Evolutionary conservation across 2,888 invertebrate genomes (phyloP).

Genomic region (Tenthredo mesomela): DNA sequence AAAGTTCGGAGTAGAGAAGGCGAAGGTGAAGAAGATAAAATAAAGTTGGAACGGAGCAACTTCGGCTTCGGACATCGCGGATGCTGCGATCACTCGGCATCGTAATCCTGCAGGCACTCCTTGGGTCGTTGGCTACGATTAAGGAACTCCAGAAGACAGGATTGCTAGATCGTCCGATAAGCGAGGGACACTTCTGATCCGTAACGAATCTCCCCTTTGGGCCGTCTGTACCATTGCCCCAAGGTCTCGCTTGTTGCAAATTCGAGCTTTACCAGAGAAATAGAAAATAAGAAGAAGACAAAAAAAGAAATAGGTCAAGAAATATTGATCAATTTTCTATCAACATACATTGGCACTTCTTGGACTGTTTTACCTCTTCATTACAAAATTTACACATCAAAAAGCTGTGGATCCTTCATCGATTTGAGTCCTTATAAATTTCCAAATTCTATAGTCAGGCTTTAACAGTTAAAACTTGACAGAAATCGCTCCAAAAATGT

Average conservation of each 20-base stretch:
- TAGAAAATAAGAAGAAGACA: not conserved
- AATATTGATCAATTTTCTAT: not conserved
- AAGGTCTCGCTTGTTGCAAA: not conserved
- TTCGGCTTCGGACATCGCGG: slow-evolving; percentile 35
- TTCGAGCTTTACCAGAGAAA: not conserved
- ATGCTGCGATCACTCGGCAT: slow-evolving; percentile 41
- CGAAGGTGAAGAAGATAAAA: slow-evolving; percentile 46
- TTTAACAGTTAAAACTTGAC: not conserved
- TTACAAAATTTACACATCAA: not conserved
- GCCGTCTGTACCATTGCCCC: not conserved
- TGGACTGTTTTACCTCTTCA: not conserved
- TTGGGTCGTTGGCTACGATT: slow-evolving; percentile 44
- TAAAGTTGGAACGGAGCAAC: slow-evolving; percentile 41
- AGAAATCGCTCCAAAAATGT: not conserved
- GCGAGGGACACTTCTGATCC: slow-evolving; percentile 43
- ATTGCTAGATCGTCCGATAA: slow-evolving; percentile 40
- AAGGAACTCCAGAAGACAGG: slow-evolving; percentile 39
- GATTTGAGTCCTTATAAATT: not conserved
- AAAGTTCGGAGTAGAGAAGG: slow-evolving; percentile 15
- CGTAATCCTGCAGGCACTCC: slow-evolving; percentile 44
- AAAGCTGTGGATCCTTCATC: not conserved
- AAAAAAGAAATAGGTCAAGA: not conserved
- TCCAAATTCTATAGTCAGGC: not conserved
- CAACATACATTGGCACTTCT: not conserved
- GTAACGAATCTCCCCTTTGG: slow-evolving; percentile 35